Percentiles rank a stretch among this genome's conserved stretches.
Conservation (phyloP, 1,140 invertebrate genomes). For the Rhyacophila brunnea region DNA sequence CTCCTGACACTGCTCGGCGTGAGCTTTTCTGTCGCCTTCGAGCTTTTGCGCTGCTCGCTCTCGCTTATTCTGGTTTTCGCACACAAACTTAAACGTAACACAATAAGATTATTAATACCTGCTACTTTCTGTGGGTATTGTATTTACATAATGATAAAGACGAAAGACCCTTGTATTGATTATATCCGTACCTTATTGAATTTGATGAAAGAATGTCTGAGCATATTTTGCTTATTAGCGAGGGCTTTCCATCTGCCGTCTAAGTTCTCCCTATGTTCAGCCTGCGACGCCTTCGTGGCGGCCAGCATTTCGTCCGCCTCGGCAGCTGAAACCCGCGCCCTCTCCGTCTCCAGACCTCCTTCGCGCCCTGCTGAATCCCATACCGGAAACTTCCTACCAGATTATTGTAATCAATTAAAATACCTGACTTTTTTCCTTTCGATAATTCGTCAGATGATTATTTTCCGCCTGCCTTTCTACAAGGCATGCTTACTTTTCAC, state of each 20-base stretch:
- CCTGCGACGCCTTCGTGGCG: slow-evolving; percentile 46
- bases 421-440: too few relatives aligned
- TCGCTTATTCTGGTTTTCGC: slow-evolving; percentile 59
- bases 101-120: too few relatives aligned
- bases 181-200: slow-evolving; percentile 52
- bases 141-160: too few relatives aligned
- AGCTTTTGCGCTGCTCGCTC: slow-evolving; percentile 56
- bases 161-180: too few relatives aligned
- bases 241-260: slow-evolving; percentile 55
- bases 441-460: too few relatives aligned
- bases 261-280: slow-evolving; percentile 43
- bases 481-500: too few relatives aligned
- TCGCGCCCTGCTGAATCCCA: slow-evolving; percentile 56
- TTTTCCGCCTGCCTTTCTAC: too few relatives aligned
- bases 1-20: slow-evolving; percentile 43
- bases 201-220: slow-evolving; percentile 57
- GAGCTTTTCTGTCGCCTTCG: slow-evolving; percentile 48
- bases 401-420: too few relatives aligned
- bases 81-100: slow-evolving; percentile 50
- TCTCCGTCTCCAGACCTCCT: slow-evolving; percentile 53
- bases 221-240: slow-evolving; percentile 46
- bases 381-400: slow-evolving; percentile 57
- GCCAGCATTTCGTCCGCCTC: slow-evolving; percentile 50
- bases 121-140: too few relatives aligned
- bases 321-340: slow-evolving; percentile 49